Percentiles rank a stretch among this genome's conserved stretches.
These are phyloP conservation scores for Carcharodon carcharias DNA, from an alignment of 2,797 vertebrate genomes.

Conservation along the genomic window DNA sequence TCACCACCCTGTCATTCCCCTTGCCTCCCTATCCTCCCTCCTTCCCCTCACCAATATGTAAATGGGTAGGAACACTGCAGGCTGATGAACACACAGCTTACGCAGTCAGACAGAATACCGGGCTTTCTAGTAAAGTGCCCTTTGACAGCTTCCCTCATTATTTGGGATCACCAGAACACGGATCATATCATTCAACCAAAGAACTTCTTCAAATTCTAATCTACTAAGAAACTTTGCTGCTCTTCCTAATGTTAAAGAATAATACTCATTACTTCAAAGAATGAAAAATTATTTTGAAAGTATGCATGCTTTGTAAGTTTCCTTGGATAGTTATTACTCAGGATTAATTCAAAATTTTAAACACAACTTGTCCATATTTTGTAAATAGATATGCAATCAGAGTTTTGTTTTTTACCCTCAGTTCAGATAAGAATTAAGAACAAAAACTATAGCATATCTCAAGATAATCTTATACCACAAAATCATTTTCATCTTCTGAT, in stretches of 20 bases:
- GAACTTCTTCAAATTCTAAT: background rate
- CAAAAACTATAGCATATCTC: background rate
- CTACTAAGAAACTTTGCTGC: background rate
- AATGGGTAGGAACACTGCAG: background rate
- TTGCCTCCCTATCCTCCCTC: background rate
- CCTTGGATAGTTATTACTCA: background rate
- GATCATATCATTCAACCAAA: background rate
- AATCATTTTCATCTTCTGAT: constrained; percentile 16
- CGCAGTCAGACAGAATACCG: no score
- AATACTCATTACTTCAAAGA: background rate
- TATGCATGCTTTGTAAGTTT: background rate
- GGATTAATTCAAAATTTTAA: background rate
- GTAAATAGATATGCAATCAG: background rate
- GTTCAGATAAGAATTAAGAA: constrained; percentile 12
- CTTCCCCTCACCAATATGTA: background rate
- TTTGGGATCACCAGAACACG: background rate
- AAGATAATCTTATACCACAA: background rate
- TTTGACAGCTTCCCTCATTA: background rate
- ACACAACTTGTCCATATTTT: background rate
- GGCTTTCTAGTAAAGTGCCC: background rate
- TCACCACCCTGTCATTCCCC: background rate
- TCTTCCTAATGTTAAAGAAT: background rate
- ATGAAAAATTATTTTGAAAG: background rate
- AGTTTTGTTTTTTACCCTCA: background rate
- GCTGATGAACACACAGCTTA: background rate